Evolutionary conservation across 2,888 invertebrate genomes (phyloP), one percentile per base, ranked within the genome.

Genomic region (Cheilosia vernalis): DNA sequence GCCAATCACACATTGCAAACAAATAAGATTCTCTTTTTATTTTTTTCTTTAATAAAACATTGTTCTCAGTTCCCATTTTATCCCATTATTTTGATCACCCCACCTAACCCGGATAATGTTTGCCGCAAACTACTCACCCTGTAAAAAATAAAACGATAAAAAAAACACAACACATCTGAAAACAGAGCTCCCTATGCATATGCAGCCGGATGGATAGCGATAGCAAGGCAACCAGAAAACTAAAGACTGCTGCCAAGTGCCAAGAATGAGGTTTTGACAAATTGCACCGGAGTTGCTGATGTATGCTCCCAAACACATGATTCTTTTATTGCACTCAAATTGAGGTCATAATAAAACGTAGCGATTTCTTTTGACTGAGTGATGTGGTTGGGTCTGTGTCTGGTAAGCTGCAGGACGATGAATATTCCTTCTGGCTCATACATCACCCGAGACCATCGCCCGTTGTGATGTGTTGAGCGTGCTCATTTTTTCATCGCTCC

Each of bases 341-440:
- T 76, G 74, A 80, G 84, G 84, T 84, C 84, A 79, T 74, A 84
- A 84, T 84, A 84, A 76, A 79, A 84, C 79, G 79, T 76, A 79
- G 70, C 79, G 74, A 79, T 84, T 74, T 84, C 56, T 79, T 76
- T 55, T 60, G 33, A 66, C 21, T 30, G 49, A 64, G 56, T 33
- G 42, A 9, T 13, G 37, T 37, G 10, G 37, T 10, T 37, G 17
- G 44, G 17, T 3, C 3, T 17, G 47, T 17, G 17, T 13, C 10
- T 33, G 56, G 24, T 56, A 13, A 24, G 51, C 51, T 42, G 51
- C 51, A 72, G 5, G 33, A 55, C 55, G 24, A 55, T 60, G 27
- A 15, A 51, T 76, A 55, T 33, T 44, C 30, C 53, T 60, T 4
- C 33, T 27, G 49, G 53, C 24, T 33, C 73, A 81, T 81, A 61